These are phyloP conservation scores for Lycorma delicatula DNA, from an alignment of 1,140 invertebrate genomes.

Conservation along the genomic window DNA sequence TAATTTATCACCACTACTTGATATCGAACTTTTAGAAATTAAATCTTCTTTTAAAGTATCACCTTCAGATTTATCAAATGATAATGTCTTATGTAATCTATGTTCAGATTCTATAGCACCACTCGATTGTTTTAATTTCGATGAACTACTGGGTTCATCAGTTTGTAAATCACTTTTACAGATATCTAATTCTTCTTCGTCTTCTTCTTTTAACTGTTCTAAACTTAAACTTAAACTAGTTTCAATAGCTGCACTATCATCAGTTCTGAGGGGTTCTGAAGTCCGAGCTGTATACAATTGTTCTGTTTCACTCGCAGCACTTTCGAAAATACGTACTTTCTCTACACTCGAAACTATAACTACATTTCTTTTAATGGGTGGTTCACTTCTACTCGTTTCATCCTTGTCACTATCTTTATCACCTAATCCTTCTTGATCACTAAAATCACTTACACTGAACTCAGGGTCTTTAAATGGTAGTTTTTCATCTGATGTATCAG, in stretches of 20 bases:
- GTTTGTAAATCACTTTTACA: background rate
- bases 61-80: background rate
- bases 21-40: conserved; percentile 15
- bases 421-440: conserved; percentile 1
- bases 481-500: conserved; percentile 6
- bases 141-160: background rate
- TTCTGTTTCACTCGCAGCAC: conserved; percentile 7
- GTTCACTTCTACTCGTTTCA: background rate
- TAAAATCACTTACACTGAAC: conserved; percentile 6
- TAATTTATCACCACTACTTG: conserved; percentile 9
- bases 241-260: background rate
- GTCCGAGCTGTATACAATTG: background rate
- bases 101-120: background rate
- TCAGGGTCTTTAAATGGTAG: conserved; percentile 1
- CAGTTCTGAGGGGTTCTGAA: background rate
- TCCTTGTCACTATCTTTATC: background rate
- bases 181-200: too few relatives aligned
- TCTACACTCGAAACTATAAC: background rate
- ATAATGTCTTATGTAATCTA: background rate
- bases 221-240: conserved; percentile 2
- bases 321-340: conserved; percentile 8
- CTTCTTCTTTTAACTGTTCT: background rate
- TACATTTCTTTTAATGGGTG: background rate
- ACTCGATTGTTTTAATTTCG: background rate
- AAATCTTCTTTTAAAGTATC: background rate